Evolutionary conservation across 2,888 invertebrate genomes (phyloP), one percentile per base, ranked within the genome.

Genomic region (Coelopa pilipes): DNA sequence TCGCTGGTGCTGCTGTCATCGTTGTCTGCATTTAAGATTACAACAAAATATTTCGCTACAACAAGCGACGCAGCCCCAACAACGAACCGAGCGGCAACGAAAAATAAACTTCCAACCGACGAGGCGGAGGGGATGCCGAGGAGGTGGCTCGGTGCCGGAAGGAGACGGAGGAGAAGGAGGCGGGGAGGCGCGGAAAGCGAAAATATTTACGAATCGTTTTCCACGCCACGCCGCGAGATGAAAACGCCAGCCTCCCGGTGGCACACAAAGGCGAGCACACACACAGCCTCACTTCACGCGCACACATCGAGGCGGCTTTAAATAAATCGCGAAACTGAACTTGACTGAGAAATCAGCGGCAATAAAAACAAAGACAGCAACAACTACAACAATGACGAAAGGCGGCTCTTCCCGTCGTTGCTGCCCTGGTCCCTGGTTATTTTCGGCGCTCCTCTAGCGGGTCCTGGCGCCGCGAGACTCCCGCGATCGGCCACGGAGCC

Each of bases 171-270:
- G 34, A 34, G 4, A 34, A 7, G 66, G 19, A 68, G 55, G 46
- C 59, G 60, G 67, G 76, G 70, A 74, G 53, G 34, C 77, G 73
- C 70, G 68, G 79, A 76, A 77, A 76, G 78, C 77, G 78, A 80
- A 83, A 83, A 82, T 83, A 81, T 83, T 83, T 83, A 82, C 83
- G 82, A 83, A 83, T 83, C 81, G 82, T 83, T 83, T 84, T 82
- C 81, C 81, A 34, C 34, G 34, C 34, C 34, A 7, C 34, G 34
- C 34, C 7, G 34, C 34, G 82, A 81, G 80, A 81, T 82, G 82
- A 81, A 81, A 82, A 81, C 81, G 62, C n/a, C 53, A 24, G 53
- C 65, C 68, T 45, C 55, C 77, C 76, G 76, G 80, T 59, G 66
- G 75, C 65, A 60, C 49, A 62, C 76, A 76, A 73, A 72, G 74